Conservation (phyloP, 92 coral and sea anemone species). For the Porites rus region DNA sequence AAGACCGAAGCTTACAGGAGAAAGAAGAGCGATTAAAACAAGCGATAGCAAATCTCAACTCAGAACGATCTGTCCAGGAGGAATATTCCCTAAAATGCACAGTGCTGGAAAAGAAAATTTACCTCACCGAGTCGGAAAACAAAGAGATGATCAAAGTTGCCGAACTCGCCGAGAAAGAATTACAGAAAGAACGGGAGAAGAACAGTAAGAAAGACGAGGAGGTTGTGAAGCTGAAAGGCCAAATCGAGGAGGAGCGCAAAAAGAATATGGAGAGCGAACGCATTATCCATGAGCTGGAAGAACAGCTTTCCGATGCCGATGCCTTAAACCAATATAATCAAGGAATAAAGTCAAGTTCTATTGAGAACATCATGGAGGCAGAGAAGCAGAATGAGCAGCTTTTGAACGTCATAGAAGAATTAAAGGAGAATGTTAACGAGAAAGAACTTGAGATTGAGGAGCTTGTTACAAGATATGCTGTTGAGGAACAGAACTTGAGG, state of each 20-base stretch:
- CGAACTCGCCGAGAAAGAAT: conserved; percentile 51
- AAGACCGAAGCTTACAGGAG: conserved; percentile 58
- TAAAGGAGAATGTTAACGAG: conserved; percentile 71
- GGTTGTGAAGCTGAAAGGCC: conserved; percentile 40
- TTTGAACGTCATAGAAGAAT: conserved; percentile 67
- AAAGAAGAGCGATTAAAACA: conserved; percentile 63
- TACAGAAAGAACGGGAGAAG: conserved; percentile 46
- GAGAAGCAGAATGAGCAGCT: conserved; percentile 84
- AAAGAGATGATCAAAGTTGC: conserved; percentile 54
- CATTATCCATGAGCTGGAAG: conserved; percentile 74
- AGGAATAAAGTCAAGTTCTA: conserved; percentile 78
- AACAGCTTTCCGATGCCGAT: conserved; percentile 77
- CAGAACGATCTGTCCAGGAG: conserved; percentile 77
- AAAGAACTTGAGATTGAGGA: conserved; percentile 88
- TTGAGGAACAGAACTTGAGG: conserved; percentile 81
- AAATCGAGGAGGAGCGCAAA: conserved; percentile 56
- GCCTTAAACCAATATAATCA: conserved; percentile 79
- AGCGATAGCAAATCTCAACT: conserved; percentile 64
- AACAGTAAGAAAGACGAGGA: conserved; percentile 41
- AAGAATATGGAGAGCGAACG: conserved; percentile 59
- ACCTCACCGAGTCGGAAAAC: conserved; percentile 71
- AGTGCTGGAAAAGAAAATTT: conserved; percentile 69
- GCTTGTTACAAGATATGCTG: conserved; percentile 80
- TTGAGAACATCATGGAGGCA: conserved; percentile 79
- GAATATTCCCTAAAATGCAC: conserved; percentile 80